Base-by-base conservation (phyloP, 2,797 vertebrate genomes). In the Neosilurus mollespiculum region DNA sequence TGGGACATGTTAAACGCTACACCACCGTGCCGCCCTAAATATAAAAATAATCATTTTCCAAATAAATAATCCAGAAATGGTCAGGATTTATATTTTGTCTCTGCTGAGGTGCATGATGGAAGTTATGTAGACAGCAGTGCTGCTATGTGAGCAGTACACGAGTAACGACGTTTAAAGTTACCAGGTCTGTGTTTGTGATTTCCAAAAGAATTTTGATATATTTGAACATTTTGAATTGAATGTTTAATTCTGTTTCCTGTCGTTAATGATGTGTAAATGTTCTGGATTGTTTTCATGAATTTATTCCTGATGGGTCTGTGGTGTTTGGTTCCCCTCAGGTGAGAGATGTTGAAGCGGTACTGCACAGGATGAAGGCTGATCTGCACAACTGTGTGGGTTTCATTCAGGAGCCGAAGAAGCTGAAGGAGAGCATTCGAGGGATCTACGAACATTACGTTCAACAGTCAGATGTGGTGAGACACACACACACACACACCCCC, bases 321-420 rank as follows among this genome's bases (percentile, higher is more conserved):
- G 11, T n/a, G 43, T 34, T 37, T 9, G 14, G 14, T 56, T 11
- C 61, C 9, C 9, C 95, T 80, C 93, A 98, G 85, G 93, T 89
- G 78, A 93, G 93, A 81, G 89, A 94, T 78, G 80, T 95, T 86
- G 94, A 97, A 91, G 92, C 93, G 0, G 72, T 95, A 75, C 91
- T 97, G 73, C 94, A 92, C 78, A 91, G 94, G 76, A 94, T 99
- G 84, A 95, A 95, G 90, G 93, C 93, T 9, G 98, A 99, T 87
- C 93, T 99, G 75, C 93, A 97, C 85, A 91, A 90, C 81, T 94
- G 93, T 7, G 93, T 94, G 6, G 89, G 92, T 7, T 94, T 95
- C 85, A 95, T 98, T 90, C 96, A 97, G 61, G 96, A 99, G 2
- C 94, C 96, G 0, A 94, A 81, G 88, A 95, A 93, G 86, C 91